Evolutionary conservation across 2,888 invertebrate species (phyloP), one percentile per base, ranked within the genome.

Genomic region (Drosophila paucipuncta): DNA sequence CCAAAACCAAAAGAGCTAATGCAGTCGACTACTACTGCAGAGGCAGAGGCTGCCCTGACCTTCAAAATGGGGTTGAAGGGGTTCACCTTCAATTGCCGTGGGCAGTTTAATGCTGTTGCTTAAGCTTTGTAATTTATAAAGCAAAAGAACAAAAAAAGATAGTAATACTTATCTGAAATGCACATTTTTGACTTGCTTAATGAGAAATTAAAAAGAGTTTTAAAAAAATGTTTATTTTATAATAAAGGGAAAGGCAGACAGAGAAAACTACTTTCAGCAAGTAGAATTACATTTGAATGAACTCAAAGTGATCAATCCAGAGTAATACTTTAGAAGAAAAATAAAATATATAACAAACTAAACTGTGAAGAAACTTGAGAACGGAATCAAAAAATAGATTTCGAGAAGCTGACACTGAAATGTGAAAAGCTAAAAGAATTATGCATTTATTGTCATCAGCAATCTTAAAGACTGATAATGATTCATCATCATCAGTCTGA

Each of bases 141-240:
- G 4, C 4, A n/a, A 43, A 43, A 13, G 1, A 22, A 47, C 2
- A 4, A 22, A 13, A 10, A 1, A 6, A 3, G 7, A 13, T 22
- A 7, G 7, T 7, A 22, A 7, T 43, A 22, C 2, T 1, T 2
- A 11, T 2, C 1, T 10, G 5, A 37, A 37, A 33, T 33, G 3
- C 10, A 33, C 0, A n/a, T 5, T 10, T 41, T 2, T 2, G 2
- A n/a, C n/a, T n/a, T 43, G n/a, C 5, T n/a, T 43, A 6, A 6
- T 43, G 43, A 22, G 13, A 43, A 22, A 1, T 13, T 22, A 1
- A 3, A 43, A 43, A 13, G 1, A 22, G 22, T 22, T 43, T 4
- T 18, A 13, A 13, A 6, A 6, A 37, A 37, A 37, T 37, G 18
- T 37, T 7, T 39, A 9, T 9, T 39, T 39, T 18, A 39, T 9